Conservation (phyloP, 2,113 vertebrate species). For the Aspiorhynchus laticeps region DNA sequence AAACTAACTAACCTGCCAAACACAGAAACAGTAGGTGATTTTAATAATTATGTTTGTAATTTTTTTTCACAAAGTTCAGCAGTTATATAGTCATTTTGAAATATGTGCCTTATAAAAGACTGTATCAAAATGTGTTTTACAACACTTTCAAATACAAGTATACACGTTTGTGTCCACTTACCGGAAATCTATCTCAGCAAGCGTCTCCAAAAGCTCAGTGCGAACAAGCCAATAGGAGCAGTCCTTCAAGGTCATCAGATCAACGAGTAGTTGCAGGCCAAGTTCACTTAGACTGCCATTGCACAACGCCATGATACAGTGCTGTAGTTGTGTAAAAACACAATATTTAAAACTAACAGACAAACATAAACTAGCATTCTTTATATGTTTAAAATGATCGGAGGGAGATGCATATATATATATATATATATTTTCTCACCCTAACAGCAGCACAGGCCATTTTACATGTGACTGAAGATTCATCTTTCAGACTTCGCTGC, state of each 20-base stretch:
- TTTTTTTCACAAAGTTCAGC: neutral
- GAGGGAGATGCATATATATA: neutral
- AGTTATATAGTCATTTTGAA: neutral
- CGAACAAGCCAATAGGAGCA: conserved; percentile 96
- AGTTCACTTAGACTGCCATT: conserved; percentile 88
- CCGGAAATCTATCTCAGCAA: conserved; percentile 95
- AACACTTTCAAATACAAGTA: neutral
- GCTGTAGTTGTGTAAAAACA: conserved; percentile 73
- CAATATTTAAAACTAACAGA: neutral
- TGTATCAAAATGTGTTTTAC: neutral
- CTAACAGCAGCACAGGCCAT: conserved; percentile 91
- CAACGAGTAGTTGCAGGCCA: conserved; percentile 87
- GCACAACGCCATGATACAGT: conserved; percentile 90
- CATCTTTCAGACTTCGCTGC: conserved; percentile 85
- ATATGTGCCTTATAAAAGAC: neutral
- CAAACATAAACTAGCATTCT: neutral
- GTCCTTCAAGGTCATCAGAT: conserved; percentile 84
- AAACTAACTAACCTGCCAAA: conserved; percentile 85
- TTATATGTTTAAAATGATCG: neutral
- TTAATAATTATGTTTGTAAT: neutral
- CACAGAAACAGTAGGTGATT: neutral
- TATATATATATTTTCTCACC: conserved; percentile 74
- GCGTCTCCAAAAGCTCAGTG: conserved; percentile 92
- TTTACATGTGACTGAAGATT: conserved; percentile 95
- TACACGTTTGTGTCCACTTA: conserved; percentile 60